Conservation (phyloP, 2,888 invertebrate species). For the Choristoneura rosaceana region DNA sequence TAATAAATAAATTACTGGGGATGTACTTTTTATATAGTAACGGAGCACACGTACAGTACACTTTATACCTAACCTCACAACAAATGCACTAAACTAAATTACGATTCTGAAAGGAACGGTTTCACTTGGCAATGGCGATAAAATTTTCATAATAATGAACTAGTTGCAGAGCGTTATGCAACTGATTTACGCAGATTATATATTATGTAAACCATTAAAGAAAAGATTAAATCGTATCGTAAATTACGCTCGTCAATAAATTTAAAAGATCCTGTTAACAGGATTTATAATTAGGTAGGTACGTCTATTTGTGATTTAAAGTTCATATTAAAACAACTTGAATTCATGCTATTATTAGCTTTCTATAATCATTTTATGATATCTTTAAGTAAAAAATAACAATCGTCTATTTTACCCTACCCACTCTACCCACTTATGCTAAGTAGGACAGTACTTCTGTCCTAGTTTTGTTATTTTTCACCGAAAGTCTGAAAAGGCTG, state of each 20-base stretch:
- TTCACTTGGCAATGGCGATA: too few species aligned
- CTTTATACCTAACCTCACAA: too few species aligned
- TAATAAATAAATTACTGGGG: too few species aligned
- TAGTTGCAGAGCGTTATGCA: too few species aligned
- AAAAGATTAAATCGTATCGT: not conserved
- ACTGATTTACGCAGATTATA: not conserved
- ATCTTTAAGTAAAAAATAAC: conserved; percentile 1
- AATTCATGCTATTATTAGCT: not conserved
- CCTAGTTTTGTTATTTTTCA: not conserved
- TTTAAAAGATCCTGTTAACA: too few species aligned
- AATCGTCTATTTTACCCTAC: not conserved
- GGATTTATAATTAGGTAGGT: not conserved
- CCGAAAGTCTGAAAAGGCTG: not conserved
- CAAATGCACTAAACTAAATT: too few species aligned
- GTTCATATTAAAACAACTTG: not conserved
- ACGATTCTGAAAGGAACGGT: too few species aligned
- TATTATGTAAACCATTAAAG: not conserved
- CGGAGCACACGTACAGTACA: too few species aligned
- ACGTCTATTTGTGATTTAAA: not conserved
- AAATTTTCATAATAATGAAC: too few species aligned
- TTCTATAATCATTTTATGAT: not conserved
- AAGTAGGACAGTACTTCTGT: conserved; percentile 1
- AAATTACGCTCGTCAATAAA: too few species aligned
- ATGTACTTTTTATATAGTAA: too few species aligned
- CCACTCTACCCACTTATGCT: not conserved